Conservation (phyloP, 2,888 invertebrate species). For the Gisinianus flammeolus region DNA sequence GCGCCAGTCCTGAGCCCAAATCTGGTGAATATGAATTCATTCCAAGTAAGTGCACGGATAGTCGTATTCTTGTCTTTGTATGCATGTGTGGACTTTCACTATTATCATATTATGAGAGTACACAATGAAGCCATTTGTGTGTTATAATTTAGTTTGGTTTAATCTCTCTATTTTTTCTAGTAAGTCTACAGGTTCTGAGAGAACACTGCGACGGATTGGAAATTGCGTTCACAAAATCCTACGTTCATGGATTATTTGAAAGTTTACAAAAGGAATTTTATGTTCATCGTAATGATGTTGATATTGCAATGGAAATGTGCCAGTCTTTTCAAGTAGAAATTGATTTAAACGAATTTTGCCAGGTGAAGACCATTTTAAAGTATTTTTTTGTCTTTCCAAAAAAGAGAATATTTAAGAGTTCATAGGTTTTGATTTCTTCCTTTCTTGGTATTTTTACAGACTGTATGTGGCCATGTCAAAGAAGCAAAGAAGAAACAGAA, state of each 20-base stretch:
- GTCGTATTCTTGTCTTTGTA: not conserved
- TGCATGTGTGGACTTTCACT: too few species aligned
- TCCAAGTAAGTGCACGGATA: constrained; percentile 52
- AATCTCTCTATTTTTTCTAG: not conserved
- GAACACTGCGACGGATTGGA: constrained; percentile 69
- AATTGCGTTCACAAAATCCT: constrained; percentile 61
- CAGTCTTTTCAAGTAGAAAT: constrained; percentile 72
- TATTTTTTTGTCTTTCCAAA: not conserved
- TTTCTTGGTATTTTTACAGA: constrained; percentile 60
- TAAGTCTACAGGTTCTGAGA: constrained; percentile 62
- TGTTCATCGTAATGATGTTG: constrained; percentile 70
- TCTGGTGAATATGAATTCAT: constrained; percentile 64
- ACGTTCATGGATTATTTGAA: constrained; percentile 47
- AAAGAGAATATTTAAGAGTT: not conserved
- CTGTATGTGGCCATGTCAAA: constrained; percentile 69
- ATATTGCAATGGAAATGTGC: constrained; percentile 74
- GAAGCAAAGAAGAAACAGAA: constrained; percentile 59
- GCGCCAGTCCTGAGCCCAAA: constrained; percentile 64
- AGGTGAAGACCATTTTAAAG: constrained; percentile 58
- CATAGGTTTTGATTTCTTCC: not conserved
- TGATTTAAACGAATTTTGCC: constrained; percentile 73
- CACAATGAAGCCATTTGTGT: not conserved
- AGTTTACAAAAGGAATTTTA: constrained; percentile 67
- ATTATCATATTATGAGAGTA: not conserved
- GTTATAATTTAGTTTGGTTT: not conserved